Base-by-base conservation (phyloP, 1,140 invertebrate genomes). In the Dendroctonus valens region DNA sequence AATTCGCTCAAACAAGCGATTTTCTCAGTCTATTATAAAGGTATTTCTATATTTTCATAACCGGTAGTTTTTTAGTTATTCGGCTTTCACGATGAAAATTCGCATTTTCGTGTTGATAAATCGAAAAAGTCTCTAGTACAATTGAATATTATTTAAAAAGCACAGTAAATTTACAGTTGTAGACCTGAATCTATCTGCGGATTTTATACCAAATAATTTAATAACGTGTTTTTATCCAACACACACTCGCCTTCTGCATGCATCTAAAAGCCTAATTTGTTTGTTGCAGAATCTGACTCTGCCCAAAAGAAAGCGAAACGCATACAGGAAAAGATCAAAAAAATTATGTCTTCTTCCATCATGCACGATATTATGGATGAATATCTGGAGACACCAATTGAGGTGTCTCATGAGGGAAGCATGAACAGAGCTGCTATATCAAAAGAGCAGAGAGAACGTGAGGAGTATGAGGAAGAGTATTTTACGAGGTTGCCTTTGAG, bases 341-440 rank as follows among this genome's bases (percentile, higher is more conserved):
- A 90, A 76, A 85, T 89, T 73, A 91, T 90, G 7, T 91, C 88
- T 65, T 90, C 89, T 63, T 89, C 88, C 71, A 88, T 98, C 61
- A 86, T 98, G 77, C 87, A 92, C 75, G 96, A 98, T 76, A 82
- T 98, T 15, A 85, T 89, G 75, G 91, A 95, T 73, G 95, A 99
- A 79, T 97, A 93, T 79, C 84, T 94, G 72, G 95, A 97, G 75
- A 91, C 89, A 48, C 96, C 96, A 8, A 81, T 90, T 65, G 96
- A 98, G 83, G 85, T 96, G 12, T 83, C 85, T 41, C 87, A 91
- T n/a, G n/a, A n/a, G 61, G 85, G 87, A 50, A 86, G 86, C 67
- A 83, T n/a, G 88, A 71, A 86, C 87, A 12, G 88, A 91, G 75
- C 87, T 86, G 74, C 83, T 84, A 60, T 87, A 69, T 85, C 85